These are phyloP conservation scores for Cossypha niveicapilla DNA, from an alignment of 2,797 vertebrate genomes.

Conservation along the genomic window DNA sequence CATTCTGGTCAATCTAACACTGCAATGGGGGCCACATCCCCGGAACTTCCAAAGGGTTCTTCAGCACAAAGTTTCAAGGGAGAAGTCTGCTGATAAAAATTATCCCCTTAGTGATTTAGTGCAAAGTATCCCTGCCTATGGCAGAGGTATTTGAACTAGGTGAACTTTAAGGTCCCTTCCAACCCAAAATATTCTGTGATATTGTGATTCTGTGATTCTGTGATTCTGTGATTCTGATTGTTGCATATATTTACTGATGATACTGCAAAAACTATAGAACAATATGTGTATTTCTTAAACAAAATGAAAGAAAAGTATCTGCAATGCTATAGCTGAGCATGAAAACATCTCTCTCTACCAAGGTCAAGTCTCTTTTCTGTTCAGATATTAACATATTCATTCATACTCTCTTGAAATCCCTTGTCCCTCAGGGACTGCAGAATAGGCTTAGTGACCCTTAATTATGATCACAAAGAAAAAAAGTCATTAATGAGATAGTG, in stretches of 20 bases:
- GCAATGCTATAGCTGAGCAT: not conserved
- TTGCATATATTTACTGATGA: not conserved
- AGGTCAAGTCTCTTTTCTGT: not conserved
- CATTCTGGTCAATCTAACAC: rapidly evolving
- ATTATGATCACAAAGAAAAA: not conserved
- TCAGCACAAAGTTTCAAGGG: not conserved
- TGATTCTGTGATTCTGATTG: not conserved
- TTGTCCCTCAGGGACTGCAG: not conserved
- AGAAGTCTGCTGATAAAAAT: not conserved
- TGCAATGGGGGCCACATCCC: not conserved
- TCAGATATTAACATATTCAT: slow-evolving; percentile 7
- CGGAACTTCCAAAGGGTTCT: not conserved
- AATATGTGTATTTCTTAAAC: not conserved
- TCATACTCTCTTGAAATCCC: not conserved
- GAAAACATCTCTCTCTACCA: not conserved
- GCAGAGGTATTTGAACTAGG: not conserved
- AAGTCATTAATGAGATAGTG: not conserved
- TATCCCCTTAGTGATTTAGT: not conserved
- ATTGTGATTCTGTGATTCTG: not conserved
- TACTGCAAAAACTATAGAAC: not conserved
- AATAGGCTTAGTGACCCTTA: not conserved
- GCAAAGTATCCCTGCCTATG: not conserved
- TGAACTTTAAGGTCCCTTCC: not conserved
- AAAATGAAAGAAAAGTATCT: not conserved
- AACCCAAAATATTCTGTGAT: not conserved